Conservation (phyloP, 2,113 vertebrate genomes). For the Trogon surrucura region DNA sequence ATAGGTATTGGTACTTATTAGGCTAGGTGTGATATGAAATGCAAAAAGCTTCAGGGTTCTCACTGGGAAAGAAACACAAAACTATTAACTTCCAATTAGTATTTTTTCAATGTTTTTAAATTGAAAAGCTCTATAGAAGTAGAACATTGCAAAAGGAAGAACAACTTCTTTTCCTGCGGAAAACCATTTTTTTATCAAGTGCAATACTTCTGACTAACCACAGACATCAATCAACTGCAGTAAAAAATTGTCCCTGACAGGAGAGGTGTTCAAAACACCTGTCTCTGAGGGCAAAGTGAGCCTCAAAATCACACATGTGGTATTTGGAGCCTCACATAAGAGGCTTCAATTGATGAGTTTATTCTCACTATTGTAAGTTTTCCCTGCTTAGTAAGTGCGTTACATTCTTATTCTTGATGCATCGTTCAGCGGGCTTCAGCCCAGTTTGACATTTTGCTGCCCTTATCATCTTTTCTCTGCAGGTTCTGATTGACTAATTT, state of each 20-base stretch:
- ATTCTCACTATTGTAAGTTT: not conserved
- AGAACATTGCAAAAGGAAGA: not conserved
- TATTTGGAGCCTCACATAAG: not conserved
- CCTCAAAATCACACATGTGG: not conserved
- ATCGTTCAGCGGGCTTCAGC: not conserved
- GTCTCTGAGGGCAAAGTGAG: not conserved
- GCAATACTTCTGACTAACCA: not conserved
- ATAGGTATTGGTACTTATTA: not conserved
- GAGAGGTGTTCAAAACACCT: not conserved
- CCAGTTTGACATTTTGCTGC: not conserved
- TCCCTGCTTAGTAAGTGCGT: not conserved
- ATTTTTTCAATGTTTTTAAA: not conserved
- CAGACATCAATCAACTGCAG: not conserved
- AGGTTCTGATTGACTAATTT: not conserved
- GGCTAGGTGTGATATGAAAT: not conserved
- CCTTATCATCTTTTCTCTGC: not conserved
- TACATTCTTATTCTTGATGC: not conserved
- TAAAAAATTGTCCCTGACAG: not conserved
- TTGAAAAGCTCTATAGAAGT: not conserved
- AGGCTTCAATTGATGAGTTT: not conserved
- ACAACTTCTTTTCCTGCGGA: not conserved
- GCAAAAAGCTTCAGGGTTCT: not conserved
- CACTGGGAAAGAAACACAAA: not conserved
- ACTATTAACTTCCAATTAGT: not conserved
- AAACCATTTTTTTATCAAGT: not conserved